Conservation (phyloP, 2,888 invertebrate genomes). For the Aleiodes alternator region DNA sequence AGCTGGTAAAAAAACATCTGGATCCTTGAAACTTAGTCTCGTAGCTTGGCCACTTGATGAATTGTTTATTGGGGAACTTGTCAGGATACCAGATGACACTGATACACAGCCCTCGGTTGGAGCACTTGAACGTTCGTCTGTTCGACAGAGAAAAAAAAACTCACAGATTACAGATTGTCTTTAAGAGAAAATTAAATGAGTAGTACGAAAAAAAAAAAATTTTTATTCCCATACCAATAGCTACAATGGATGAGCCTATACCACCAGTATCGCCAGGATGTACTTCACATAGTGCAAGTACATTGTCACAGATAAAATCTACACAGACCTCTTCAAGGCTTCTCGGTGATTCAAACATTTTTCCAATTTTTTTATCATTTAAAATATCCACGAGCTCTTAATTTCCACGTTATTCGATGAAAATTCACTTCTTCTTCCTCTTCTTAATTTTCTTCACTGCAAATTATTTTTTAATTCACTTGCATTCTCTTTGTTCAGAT, state of each 20-base stretch:
- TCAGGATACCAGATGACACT: not conserved
- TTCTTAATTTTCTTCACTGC: not conserved
- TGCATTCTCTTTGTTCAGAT: not conserved
- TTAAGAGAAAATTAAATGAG: not conserved
- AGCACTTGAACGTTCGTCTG: slow-evolving; percentile 6
- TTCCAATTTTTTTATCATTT: slow-evolving; percentile 13
- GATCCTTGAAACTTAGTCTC: slow-evolving; percentile 76
- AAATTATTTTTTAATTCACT: not conserved
- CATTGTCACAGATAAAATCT: slow-evolving; percentile 81
- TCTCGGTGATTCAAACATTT: slow-evolving; percentile 80
- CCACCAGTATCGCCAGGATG: slow-evolving; percentile 68
- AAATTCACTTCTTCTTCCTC: not conserved
- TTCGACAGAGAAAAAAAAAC: not conserved
- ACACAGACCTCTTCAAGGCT: slow-evolving; percentile 81
- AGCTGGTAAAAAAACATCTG: slow-evolving; percentile 78
- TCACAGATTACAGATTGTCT: not conserved
- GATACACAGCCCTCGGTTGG: not conserved
- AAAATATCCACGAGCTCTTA: not conserved
- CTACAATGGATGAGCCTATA: slow-evolving; percentile 46
- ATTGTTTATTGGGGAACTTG: slow-evolving; percentile 55
- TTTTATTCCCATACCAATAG: slow-evolving; percentile 51
- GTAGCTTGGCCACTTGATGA: slow-evolving; percentile 59
- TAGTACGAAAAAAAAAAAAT: not conserved
- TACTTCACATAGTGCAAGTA: slow-evolving; percentile 77
- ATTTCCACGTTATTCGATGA: not conserved